phyloP scores from a whole-genome alignment of 2,888 invertebrate species.

The Drosophila mettleri region DNA sequence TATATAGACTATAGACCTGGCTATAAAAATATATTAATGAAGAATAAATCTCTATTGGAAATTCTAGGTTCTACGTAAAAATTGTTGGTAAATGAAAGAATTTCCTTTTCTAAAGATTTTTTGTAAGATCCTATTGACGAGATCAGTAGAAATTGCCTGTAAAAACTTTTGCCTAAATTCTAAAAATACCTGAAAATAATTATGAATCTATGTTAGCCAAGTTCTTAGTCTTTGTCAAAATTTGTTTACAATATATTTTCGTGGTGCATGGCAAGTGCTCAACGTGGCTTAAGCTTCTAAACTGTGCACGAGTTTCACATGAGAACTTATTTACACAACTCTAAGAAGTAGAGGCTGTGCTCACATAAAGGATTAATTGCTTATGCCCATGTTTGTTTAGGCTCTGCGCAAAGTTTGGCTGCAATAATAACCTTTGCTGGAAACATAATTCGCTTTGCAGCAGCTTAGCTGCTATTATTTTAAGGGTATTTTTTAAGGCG shows the following conservation, averaged over 20 bases:
- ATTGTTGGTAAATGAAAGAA: no score
- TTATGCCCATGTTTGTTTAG: slow-evolving; percentile 7
- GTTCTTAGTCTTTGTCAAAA: background rate
- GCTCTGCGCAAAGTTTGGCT: background rate
- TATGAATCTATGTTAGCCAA: background rate
- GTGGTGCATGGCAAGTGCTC: background rate
- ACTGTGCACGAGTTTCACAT: slow-evolving; percentile 4
- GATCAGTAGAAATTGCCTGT: no score
- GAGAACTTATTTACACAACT: background rate
- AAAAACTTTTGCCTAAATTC: no score
- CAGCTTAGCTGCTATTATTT: slow-evolving; percentile 22
- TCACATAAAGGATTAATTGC: slow-evolving; percentile 8
- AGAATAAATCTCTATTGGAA: no score
- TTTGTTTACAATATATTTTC: no score
- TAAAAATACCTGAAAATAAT: background rate
- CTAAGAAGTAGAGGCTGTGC: background rate
- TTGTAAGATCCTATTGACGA: no score
- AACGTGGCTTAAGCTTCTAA: slow-evolving; percentile 1
- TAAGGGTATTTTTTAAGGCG: slow-evolving; percentile 56
- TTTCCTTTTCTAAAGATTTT: no score
- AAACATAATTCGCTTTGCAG: slow-evolving; percentile 6
- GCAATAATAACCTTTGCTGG: slow-evolving; percentile 3
- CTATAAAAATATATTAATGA: no score
- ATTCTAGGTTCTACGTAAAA: no score
- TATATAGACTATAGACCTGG: no score